phyloP scores from a whole-genome alignment of 2,797 vertebrate species.

The Amblyraja radiata region DNA sequence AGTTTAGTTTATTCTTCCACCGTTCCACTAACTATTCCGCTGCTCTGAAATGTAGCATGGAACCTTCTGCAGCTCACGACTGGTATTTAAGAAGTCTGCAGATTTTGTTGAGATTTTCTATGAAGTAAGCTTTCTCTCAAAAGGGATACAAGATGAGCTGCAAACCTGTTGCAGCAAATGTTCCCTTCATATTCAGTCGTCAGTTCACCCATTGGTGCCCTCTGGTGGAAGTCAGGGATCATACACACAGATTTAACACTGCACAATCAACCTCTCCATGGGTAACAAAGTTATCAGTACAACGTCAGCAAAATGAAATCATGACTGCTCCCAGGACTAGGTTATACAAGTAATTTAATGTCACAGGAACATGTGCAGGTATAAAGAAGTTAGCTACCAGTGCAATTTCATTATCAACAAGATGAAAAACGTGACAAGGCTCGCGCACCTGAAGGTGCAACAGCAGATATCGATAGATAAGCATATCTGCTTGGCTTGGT shows the following conservation, averaged over 20 bases:
- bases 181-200: background rate
- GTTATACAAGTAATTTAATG: background rate
- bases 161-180: background rate
- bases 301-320: background rate
- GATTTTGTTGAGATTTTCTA: background rate
- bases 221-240: background rate
- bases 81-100: background rate
- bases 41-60: background rate
- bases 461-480: background rate
- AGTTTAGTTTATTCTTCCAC: too few species aligned
- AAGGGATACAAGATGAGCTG: background rate
- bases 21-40: too few species aligned
- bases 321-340: background rate
- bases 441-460: background rate
- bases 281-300: background rate
- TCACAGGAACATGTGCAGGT: background rate
- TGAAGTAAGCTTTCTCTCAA: background rate
- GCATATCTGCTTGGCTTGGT: background rate
- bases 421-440: background rate
- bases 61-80: background rate
- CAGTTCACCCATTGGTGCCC: background rate
- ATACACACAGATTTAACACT: background rate
- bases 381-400: background rate
- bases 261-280: background rate
- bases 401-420: background rate